phyloP scores from a whole-genome alignment of 2,113 vertebrate genomes.

The Siphamia tubifer region DNA sequence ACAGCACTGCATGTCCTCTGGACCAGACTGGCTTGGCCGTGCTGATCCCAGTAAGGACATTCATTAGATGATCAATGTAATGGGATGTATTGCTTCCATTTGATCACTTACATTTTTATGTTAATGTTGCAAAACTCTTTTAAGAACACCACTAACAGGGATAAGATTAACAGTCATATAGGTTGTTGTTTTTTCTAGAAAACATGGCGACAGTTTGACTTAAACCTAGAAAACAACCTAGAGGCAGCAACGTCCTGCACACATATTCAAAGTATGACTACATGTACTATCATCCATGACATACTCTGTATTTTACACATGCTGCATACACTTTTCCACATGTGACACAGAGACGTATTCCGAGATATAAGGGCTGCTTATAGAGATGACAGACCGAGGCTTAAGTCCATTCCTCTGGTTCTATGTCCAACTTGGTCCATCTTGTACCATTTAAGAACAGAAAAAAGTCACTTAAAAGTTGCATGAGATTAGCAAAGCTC shows the following conservation, averaged over 20 bases:
- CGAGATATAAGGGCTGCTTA: conserved; percentile 27
- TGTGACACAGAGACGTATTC: conserved; percentile 13
- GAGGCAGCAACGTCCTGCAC: conserved; percentile 13
- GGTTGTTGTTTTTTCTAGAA: conserved; percentile 23
- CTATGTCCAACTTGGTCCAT: conserved; percentile 28
- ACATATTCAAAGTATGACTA: background rate
- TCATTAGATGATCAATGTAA: conserved; percentile 49
- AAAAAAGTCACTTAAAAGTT: conserved; percentile 73
- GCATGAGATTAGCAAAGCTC: conserved; percentile 86
- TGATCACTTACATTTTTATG: conserved; percentile 38
- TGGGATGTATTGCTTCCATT: conserved; percentile 66
- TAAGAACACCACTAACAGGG: conserved; percentile 39
- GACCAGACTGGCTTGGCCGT: conserved; percentile 48
- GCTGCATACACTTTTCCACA: conserved; percentile 1
- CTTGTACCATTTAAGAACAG: conserved; percentile 88
- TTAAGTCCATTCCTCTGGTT: conserved; percentile 28
- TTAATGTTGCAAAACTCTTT: conserved; percentile 39
- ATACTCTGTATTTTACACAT: conserved; percentile 1
- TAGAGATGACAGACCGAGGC: conserved; percentile 35
- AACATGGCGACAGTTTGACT: conserved; percentile 39
- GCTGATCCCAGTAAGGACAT: conserved; percentile 36
- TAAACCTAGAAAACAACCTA: conserved; percentile 8
- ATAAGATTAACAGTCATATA: conserved; percentile 57
- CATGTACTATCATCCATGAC: background rate
- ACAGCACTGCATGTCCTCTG: conserved; percentile 35